Evolutionary conservation across 2,797 vertebrate species (phyloP), one percentile per base, ranked within the genome.

Genomic region (Philypnodon macrostomus): DNA sequence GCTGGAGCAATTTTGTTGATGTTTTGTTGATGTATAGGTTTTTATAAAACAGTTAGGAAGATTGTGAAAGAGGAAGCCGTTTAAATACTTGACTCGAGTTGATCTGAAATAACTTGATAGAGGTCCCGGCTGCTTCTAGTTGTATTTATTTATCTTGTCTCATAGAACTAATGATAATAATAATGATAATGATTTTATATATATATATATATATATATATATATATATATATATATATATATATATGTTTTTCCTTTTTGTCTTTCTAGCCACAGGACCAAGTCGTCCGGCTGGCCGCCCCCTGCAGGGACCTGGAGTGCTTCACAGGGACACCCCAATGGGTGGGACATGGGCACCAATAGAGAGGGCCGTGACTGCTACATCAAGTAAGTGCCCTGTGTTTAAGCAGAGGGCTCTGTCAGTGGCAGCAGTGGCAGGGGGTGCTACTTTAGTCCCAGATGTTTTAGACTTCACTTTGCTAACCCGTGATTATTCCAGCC

Each of bases 311-410:
- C 92, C 87, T 97, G 95, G 94, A 90, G 83, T 56, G 80, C 91
- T 75, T 89, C 92, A 57, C 95, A 95, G 89, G 92, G 92, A 57
- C 90, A 93, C 75, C 91, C 92, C 77, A 95, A 97, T 91, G 94
- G 93, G 89, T 98, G 95, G 96, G 96, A 98, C 90, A 94, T 95
- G 92, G 93, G 87, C 65, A 84, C 92, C 83, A 95, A 85, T 91
- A 93, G 93, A 93, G 95, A 96, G 85, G 93, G 92, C 69, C 91
- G 94, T 84, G 94, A 98, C 74, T 96, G 90, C 90, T 97, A 93
- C 93, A 90, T 94, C 91, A 94, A 91, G 96, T 98, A 86, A 83
- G 91, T 84, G 61, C 58, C 58, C 70, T 73, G 48, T 81, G 75
- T 76, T 75, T 72, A 80, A 73, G 67, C 53, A 55, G 73, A 69